These are phyloP conservation scores for Leptopilina clavipes DNA, from an alignment of 1,140 invertebrate species.

Conservation along the genomic window DNA sequence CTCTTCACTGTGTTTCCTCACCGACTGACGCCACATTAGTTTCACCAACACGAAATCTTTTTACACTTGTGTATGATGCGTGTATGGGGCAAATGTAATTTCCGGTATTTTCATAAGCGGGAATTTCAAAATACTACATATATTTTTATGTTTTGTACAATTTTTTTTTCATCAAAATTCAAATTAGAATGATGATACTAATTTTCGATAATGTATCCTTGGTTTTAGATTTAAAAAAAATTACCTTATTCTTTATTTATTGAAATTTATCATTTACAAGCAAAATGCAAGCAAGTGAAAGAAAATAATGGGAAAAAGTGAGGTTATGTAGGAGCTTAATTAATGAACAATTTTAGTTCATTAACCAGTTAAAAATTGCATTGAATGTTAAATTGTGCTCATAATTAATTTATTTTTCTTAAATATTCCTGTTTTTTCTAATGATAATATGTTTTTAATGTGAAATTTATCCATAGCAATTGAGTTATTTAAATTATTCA, in stretches of 20 bases:
- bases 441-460: background rate
- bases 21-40: slow-evolving; percentile 28
- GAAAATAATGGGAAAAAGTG: background rate
- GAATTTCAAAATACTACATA: background rate
- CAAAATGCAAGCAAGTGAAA: too few relatives aligned
- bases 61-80: background rate
- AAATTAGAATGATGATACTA: too few relatives aligned
- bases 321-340: background rate
- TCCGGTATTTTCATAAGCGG: background rate
- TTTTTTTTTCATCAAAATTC: background rate
- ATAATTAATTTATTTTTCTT: too few relatives aligned
- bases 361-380: too few relatives aligned
- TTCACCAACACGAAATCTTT: slow-evolving; percentile 6
- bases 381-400: too few relatives aligned
- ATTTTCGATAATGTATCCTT: background rate
- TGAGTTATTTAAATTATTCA: background rate
- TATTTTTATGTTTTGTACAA: background rate
- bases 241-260: too few relatives aligned
- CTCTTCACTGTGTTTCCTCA: slow-evolving; percentile 30
- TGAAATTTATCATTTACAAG: too few relatives aligned
- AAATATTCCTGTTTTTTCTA: background rate
- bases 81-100: background rate
- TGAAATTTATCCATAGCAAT: background rate
- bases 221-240: background rate
- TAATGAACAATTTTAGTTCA: background rate